Evolutionary conservation across 1,140 invertebrate genomes (phyloP).

Genomic region (Panagrolaimus sp.): DNA sequence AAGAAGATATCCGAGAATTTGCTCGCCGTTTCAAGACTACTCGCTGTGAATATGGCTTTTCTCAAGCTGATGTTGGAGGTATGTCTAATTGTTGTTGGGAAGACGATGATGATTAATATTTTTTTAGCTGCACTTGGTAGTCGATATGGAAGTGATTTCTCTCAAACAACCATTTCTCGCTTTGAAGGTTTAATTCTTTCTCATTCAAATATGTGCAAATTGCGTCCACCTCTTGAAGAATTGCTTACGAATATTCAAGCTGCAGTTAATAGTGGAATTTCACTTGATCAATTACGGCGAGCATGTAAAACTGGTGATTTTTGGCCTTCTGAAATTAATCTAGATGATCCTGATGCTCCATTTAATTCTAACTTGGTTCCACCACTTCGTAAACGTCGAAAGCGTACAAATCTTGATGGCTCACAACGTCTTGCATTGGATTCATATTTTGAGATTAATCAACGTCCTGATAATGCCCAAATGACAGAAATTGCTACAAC

Average conservation of each 20-base stretch:
- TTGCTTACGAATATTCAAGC: constrained; percentile 91
- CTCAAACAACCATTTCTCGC: constrained; percentile 91
- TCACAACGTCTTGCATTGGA: constrained; percentile 3
- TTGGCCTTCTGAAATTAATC: constrained; percentile 2
- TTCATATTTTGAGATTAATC: constrained; percentile 16
- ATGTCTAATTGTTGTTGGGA: no score
- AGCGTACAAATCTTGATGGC: constrained; percentile 18
- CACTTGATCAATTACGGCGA: constrained; percentile 16
- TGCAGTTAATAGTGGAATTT: constrained; percentile 63
- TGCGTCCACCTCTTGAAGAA: constrained; percentile 89
- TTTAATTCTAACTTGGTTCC: background rate
- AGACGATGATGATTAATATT: no score
- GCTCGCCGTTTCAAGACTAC: constrained; percentile 91
- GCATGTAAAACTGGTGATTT: background rate
- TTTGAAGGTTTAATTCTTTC: constrained; percentile 93
- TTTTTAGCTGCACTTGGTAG: constrained; percentile 96
- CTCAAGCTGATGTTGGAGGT: constrained; percentile 92
- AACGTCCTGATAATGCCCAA: constrained; percentile 15
- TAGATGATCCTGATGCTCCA: background rate
- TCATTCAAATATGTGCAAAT: constrained; percentile 97
- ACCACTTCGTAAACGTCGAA: constrained; percentile 3
- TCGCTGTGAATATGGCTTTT: constrained; percentile 87
- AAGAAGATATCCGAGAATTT: constrained; percentile 65
- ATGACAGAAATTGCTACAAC: constrained; percentile 16
- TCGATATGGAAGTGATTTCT: constrained; percentile 93